These are phyloP conservation scores for Nemapogon koenigi DNA, from an alignment of 2,888 invertebrate genomes.

Conservation along the genomic window DNA sequence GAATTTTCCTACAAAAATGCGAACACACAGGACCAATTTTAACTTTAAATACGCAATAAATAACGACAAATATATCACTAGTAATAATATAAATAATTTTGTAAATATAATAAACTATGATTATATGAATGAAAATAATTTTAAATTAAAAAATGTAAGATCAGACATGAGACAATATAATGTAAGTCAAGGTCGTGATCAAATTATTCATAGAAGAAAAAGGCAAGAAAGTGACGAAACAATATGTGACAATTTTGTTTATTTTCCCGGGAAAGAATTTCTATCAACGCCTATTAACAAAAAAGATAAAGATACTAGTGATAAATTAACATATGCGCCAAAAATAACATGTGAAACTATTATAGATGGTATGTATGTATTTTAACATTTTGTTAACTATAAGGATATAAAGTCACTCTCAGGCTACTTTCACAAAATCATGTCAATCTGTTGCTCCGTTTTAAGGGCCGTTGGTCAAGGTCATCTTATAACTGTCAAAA, in stretches of 20 bases:
- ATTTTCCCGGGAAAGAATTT: conserved; percentile 16
- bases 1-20: background rate
- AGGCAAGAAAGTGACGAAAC: conserved; percentile 19
- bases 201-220: conserved; percentile 2
- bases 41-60: conserved; percentile 17
- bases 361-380: conserved; percentile 33
- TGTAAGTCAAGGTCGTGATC: background rate
- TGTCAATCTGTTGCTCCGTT: too few relatives aligned
- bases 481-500: too few relatives aligned
- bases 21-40: conserved; percentile 23
- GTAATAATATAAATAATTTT: conserved; percentile 1
- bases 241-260: conserved; percentile 30
- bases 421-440: too few relatives aligned
- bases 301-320: too few relatives aligned
- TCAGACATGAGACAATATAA: conserved; percentile 8
- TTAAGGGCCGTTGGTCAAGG: too few relatives aligned
- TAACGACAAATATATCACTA: conserved; percentile 15
- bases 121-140: too few relatives aligned
- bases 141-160: too few relatives aligned
- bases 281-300: conserved; percentile 41
- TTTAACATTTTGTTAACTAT: too few relatives aligned
- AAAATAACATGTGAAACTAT: conserved; percentile 36
- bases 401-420: too few relatives aligned
- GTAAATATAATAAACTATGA: conserved; percentile 16
- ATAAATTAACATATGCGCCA: conserved; percentile 30